These are phyloP conservation scores for Meghimatium bilineatum DNA, from an alignment of 2,888 invertebrate genomes.

Conservation along the genomic window DNA sequence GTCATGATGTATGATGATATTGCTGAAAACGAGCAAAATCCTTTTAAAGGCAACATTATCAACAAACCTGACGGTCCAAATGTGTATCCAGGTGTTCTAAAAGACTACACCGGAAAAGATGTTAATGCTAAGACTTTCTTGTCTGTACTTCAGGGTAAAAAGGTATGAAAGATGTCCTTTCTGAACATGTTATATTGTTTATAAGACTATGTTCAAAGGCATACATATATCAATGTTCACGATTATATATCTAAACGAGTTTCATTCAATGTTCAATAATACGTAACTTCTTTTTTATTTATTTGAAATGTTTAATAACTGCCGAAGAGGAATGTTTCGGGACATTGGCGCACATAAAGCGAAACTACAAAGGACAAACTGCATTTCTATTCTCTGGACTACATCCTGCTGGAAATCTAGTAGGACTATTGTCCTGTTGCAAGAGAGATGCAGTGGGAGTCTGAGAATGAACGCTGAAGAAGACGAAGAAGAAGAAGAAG, in stretches of 20 bases:
- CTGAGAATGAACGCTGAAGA: too few relatives aligned
- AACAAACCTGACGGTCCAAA: slow-evolving; percentile 80
- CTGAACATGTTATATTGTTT: background rate
- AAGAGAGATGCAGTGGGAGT: too few relatives aligned
- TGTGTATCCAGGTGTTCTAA: slow-evolving; percentile 80
- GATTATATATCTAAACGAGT: background rate
- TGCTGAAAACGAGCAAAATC: slow-evolving; percentile 79
- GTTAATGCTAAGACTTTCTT: slow-evolving; percentile 81
- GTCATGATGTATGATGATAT: slow-evolving; percentile 83
- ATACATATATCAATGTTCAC: background rate
- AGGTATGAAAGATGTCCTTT: slow-evolving; percentile 54
- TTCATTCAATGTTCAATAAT: background rate
- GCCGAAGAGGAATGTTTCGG: too few relatives aligned
- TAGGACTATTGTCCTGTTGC: too few relatives aligned
- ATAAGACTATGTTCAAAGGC: too few relatives aligned
- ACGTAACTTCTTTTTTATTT: background rate
- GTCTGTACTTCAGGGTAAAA: slow-evolving; percentile 80
- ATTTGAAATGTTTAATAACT: too few relatives aligned
- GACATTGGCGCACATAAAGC: too few relatives aligned
- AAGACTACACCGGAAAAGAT: slow-evolving; percentile 80
- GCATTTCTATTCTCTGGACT: too few relatives aligned
- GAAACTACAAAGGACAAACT: too few relatives aligned
- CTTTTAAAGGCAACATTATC: slow-evolving; percentile 80
- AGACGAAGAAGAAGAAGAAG: too few relatives aligned
- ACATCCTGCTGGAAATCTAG: too few relatives aligned